Evolutionary conservation across 2,113 vertebrate species (phyloP).

Genomic region (Cyprinodon variegatus): DNA sequence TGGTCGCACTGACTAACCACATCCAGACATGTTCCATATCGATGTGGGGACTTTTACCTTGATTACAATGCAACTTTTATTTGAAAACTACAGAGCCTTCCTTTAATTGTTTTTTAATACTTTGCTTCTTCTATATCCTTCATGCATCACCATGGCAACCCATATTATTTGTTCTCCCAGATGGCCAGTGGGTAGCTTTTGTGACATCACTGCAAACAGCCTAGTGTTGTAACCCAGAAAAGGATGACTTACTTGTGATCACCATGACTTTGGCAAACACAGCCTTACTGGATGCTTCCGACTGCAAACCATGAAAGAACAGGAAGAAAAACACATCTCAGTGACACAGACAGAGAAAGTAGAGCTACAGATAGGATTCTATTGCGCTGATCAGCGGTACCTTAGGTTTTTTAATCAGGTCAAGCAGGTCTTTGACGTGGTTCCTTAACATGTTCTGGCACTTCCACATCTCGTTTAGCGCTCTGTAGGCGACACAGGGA

Average conservation of each 20-base stretch:
- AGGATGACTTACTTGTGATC: constrained; percentile 88
- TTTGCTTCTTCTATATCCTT: not conserved
- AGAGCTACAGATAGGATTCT: not conserved
- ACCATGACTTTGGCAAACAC: constrained; percentile 99
- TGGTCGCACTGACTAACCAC: too few species aligned
- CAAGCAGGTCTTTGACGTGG: constrained; percentile 95
- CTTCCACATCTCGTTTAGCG: constrained; percentile 99
- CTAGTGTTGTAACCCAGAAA: not conserved
- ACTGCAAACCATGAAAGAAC: constrained; percentile 78
- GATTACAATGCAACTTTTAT: not conserved
- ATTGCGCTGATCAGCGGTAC: constrained; percentile 69
- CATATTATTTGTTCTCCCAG: not conserved
- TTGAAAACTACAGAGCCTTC: not conserved
- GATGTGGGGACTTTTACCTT: not conserved
- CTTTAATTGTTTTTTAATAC: not conserved
- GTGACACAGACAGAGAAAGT: fast-evolving
- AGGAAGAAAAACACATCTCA: not conserved
- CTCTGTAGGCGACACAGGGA: constrained; percentile 76
- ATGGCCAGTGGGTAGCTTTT: not conserved
- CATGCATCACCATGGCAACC: not conserved
- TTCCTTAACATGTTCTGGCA: constrained; percentile 95
- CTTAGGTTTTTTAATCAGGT: constrained; percentile 96
- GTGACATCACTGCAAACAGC: not conserved
- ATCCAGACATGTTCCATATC: too few species aligned
- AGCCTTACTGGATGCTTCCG: constrained; percentile 93